A percentile compares a stretch with the other conserved stretches of the same genome.
Evolutionary conservation across 2,797 vertebrate species (phyloP).

Genomic region (Amblyraja radiata): DNA sequence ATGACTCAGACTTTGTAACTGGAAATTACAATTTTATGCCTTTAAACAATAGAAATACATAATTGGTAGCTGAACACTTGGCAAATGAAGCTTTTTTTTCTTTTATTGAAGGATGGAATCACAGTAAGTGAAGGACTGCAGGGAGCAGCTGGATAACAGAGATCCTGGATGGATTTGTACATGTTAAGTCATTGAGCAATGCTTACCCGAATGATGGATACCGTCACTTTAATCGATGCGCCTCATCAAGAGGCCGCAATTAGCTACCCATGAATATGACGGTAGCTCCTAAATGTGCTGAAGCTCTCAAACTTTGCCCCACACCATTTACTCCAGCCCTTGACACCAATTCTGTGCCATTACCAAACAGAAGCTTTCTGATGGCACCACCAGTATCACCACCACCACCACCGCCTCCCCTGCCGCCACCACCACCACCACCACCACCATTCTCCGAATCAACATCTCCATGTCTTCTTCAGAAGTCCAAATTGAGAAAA

Average conservation of each 20-base stretch:
- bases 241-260: background rate
- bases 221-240: background rate
- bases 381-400: background rate
- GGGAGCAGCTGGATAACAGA: background rate
- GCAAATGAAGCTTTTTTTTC: background rate
- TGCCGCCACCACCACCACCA: background rate
- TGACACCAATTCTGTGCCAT: background rate
- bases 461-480: background rate
- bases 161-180: no score
- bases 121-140: background rate
- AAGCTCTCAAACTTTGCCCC: background rate
- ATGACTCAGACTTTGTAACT: background rate
- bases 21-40: background rate
- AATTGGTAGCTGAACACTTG: background rate
- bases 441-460: background rate
- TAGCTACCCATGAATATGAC: conserved; percentile 3
- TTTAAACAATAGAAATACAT: background rate
- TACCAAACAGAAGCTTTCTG: background rate
- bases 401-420: background rate
- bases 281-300: background rate
- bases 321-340: background rate
- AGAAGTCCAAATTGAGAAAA: conserved; percentile 5
- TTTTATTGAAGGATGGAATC: background rate
- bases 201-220: background rate
- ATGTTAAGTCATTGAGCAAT: background rate